Conservation (phyloP, 1,140 invertebrate genomes). For the Neodiprion lecontei region DNA sequence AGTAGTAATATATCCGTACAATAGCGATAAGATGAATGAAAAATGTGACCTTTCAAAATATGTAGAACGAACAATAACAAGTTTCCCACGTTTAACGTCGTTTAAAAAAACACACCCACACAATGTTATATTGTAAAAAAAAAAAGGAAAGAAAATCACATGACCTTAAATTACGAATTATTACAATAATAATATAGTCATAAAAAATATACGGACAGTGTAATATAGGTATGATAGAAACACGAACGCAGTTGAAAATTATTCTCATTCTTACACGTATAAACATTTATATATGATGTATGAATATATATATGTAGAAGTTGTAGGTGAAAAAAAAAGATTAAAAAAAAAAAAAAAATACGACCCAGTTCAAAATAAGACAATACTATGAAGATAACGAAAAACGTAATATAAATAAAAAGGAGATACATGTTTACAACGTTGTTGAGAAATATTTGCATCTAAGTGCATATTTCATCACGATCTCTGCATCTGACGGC, state of each 20-base stretch:
- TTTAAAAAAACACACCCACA: no score
- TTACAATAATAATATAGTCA: background rate
- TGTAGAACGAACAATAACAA: no score
- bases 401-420: background rate
- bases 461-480: no score
- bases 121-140: background rate
- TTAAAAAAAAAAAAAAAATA: no score
- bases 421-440: no score
- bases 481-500: no score
- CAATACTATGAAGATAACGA: conserved; percentile 13
- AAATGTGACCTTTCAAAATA: no score
- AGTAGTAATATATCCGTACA: no score
- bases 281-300: background rate
- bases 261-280: background rate
- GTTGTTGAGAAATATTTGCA: no score
- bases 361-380: conserved; percentile 11
- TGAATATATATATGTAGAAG: no score
- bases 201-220: background rate
- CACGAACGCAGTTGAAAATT: background rate
- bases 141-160: background rate
- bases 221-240: background rate
- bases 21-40: no score
- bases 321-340: background rate
- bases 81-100: no score
- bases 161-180: background rate